Conservation (phyloP, 2,797 vertebrate species). For the Crax fasciolata region DNA sequence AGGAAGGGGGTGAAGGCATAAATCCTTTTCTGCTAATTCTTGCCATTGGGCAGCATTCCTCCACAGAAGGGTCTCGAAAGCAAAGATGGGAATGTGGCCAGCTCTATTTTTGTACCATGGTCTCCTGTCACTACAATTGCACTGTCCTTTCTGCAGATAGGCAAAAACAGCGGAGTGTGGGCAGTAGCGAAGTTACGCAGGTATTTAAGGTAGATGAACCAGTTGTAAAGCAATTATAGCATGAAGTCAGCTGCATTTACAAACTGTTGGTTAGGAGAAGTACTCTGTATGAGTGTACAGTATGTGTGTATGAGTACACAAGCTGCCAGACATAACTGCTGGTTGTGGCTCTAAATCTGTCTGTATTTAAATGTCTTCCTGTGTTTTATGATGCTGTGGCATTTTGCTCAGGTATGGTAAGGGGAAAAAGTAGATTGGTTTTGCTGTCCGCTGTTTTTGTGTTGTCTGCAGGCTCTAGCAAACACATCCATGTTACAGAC, state of each 20-base stretch:
- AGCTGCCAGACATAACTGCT: neutral
- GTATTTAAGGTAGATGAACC: neutral
- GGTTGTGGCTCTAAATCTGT: neutral
- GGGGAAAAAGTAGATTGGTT: neutral
- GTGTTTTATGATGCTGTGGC: neutral
- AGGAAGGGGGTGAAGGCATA: neutral
- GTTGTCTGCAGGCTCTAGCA: neutral
- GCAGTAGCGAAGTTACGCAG: neutral
- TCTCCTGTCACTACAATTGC: neutral
- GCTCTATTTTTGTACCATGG: neutral
- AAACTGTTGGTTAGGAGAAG: neutral
- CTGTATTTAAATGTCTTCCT: neutral
- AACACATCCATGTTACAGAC: neutral
- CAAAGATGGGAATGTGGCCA: neutral
- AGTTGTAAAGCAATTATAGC: neutral
- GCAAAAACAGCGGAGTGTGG: neutral
- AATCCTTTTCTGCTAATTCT: neutral
- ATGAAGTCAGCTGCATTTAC: neutral
- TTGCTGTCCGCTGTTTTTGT: neutral
- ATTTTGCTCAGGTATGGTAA: neutral
- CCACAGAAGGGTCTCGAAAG: neutral
- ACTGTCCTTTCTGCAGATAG: neutral
- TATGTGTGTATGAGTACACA: neutral
- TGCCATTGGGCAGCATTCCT: neutral
- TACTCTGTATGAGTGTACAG: neutral